Conservation (phyloP, 1,140 invertebrate genomes). For the Anoplophora glabripennis region DNA sequence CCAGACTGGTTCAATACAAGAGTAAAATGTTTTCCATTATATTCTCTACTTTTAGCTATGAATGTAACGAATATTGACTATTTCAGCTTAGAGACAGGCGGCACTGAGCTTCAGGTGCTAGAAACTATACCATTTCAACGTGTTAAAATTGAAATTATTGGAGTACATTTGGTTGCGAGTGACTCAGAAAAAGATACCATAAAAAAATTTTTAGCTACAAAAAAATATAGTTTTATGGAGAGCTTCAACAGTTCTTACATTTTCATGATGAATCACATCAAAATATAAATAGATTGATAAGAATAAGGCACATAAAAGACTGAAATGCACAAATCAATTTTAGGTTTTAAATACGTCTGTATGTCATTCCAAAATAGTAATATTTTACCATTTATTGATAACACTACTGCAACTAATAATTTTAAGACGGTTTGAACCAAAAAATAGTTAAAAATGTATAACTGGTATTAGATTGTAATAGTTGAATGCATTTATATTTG, state of each 20-base stretch:
- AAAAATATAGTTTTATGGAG: constrained; percentile 43
- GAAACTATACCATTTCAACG: constrained; percentile 55
- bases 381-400: no score
- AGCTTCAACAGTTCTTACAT: constrained; percentile 42
- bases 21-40: constrained; percentile 81
- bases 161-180: constrained; percentile 37
- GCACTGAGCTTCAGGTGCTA: constrained; percentile 58
- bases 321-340: constrained; percentile 7
- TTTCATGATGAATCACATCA: constrained; percentile 38
- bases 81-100: constrained; percentile 67
- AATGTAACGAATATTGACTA: constrained; percentile 69
- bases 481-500: no score
- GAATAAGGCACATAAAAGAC: constrained; percentile 9
- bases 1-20: constrained; percentile 56
- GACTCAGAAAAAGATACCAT: constrained; percentile 43
- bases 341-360: no score
- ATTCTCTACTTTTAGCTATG: constrained; percentile 73
- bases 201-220: constrained; percentile 43
- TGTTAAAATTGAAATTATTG: constrained; percentile 53
- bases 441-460: no score
- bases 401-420: no score
- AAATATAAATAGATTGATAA: constrained; percentile 27
- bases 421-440: no score
- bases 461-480: no score
- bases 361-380: no score